These are phyloP conservation scores for Copidosoma floridanum DNA, from an alignment of 1,140 invertebrate species.

Conservation along the genomic window DNA sequence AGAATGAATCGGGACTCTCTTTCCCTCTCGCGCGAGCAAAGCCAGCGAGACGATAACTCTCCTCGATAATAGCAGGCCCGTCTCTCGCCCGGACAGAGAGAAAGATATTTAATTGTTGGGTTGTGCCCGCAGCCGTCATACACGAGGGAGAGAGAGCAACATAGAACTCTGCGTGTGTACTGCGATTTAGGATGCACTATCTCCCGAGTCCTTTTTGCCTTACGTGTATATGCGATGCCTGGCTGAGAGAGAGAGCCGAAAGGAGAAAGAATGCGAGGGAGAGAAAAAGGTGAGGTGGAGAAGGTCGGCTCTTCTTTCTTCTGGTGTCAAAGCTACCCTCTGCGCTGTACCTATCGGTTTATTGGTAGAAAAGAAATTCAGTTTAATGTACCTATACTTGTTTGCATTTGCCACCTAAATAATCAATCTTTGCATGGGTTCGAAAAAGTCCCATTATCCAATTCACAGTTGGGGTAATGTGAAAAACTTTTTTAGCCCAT, in stretches of 20 bases:
- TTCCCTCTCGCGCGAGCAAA: slow-evolving; percentile 24
- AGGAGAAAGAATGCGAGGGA: neutral
- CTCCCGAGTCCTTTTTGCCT: neutral
- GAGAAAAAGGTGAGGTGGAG: neutral
- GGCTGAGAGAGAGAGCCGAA: neutral
- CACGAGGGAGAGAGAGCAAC: neutral
- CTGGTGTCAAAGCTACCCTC: neutral
- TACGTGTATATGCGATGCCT: neutral
- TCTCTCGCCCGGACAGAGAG: slow-evolving; percentile 36
- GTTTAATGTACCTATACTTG: no score
- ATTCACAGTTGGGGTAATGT: no score
- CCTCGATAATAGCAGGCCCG: slow-evolving; percentile 49
- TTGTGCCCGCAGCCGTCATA: slow-evolving; percentile 44
- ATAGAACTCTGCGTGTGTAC: neutral
- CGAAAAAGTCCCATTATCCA: no score
- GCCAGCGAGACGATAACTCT: slow-evolving; percentile 48
- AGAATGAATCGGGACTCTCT: no score
- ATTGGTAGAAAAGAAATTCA: no score
- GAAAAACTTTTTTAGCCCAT: no score
- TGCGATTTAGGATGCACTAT: no score
- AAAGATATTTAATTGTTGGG: slow-evolving; percentile 52
- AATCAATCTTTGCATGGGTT: no score
- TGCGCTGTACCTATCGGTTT: no score
- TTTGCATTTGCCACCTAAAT: no score
- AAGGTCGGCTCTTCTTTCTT: neutral